Conservation (phyloP, 2,113 vertebrate genomes). For the Upupa epops region DNA sequence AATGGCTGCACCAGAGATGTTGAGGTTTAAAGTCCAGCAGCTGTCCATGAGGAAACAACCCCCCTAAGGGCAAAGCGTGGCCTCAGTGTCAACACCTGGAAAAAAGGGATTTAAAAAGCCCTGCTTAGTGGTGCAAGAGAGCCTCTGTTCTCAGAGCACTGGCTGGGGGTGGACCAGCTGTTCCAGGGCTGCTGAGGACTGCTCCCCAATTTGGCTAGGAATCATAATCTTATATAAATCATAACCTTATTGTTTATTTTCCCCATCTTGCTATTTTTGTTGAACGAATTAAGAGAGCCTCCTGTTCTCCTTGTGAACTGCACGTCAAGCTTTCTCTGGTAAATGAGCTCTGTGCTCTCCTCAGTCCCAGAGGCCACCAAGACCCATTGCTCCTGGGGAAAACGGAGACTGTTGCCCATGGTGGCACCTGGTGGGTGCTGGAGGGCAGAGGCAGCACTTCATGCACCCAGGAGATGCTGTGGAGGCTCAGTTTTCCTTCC, state of each 20-base stretch:
- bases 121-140: not conserved
- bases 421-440: not conserved
- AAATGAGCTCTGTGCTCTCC: not conserved
- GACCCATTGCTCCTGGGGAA: not conserved
- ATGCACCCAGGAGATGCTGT: fast-evolving
- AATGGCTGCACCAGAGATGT: not conserved
- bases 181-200: not conserved
- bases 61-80: not conserved
- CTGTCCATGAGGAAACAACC: slow-evolving; percentile 41
- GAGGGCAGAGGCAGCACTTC: not conserved
- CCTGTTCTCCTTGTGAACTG: not conserved
- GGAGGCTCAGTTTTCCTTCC: not conserved
- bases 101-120: not conserved
- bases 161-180: not conserved
- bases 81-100: slow-evolving; percentile 13
- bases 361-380: not conserved
- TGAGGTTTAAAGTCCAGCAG: slow-evolving; percentile 71
- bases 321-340: not conserved
- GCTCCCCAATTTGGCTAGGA: not conserved
- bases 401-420: not conserved
- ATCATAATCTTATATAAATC: not conserved
- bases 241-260: too few species aligned
- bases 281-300: not conserved
- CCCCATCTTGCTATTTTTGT: not conserved
- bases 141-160: fast-evolving